These are phyloP conservation scores for Otus scops DNA, from an alignment of 2,797 vertebrate species.

Conservation along the genomic window DNA sequence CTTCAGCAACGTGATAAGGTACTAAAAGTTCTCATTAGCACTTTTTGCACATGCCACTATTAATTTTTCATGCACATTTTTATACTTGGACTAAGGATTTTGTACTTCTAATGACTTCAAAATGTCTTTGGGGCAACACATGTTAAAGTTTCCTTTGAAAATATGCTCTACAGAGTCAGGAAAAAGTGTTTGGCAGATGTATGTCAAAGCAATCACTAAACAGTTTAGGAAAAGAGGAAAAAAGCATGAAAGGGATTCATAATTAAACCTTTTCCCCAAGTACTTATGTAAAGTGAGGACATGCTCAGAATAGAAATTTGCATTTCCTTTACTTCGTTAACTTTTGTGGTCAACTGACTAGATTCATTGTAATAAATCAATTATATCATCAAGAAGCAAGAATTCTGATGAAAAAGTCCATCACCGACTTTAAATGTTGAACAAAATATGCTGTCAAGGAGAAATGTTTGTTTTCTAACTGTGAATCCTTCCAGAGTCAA, in stretches of 20 bases:
- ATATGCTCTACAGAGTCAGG: not conserved
- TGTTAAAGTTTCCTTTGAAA: constrained; percentile 17
- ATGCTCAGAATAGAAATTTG: not conserved
- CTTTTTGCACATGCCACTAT: not conserved
- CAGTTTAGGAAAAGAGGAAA: not conserved
- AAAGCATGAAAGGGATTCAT: not conserved
- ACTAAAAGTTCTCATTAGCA: not conserved
- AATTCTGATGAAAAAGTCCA: not conserved
- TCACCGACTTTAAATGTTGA: not conserved
- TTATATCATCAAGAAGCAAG: not conserved
- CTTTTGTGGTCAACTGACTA: not conserved
- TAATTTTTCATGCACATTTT: not conserved
- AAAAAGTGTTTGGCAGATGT: not conserved
- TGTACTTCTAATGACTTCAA: not conserved
- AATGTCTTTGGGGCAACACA: not conserved
- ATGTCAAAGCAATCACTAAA: constrained; percentile 1
- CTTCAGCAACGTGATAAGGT: not conserved
- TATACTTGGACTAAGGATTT: not conserved
- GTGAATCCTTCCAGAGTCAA: not conserved
- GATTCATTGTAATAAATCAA: not conserved
- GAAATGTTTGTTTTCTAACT: not conserved
- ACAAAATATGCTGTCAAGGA: not conserved
- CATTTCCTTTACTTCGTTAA: not conserved
- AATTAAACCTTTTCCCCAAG: not conserved
- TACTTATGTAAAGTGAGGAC: not conserved